Base-by-base conservation (phyloP, 2,113 vertebrate species). In the Sinocyclocheilus anophthalmus region DNA sequence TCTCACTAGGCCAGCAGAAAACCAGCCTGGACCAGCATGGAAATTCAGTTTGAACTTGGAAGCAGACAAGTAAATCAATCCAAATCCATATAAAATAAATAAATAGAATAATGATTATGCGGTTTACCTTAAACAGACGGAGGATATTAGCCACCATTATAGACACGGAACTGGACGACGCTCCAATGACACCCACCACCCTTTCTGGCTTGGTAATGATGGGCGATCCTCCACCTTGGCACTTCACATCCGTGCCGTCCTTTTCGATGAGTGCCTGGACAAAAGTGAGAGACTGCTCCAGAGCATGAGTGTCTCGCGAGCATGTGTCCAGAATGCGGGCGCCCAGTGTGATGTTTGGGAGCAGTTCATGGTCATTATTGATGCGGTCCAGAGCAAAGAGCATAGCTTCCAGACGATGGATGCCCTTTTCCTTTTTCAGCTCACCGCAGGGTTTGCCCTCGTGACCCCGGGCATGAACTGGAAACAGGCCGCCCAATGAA, bases 61-160 rank as follows among this genome's bases (percentile, higher is more conserved):
- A 59, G 57, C 57, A 59, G 20, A 22, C 20, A 59, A 59, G 57
- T 59, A 59, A 59, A 59, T 59, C 72, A 39, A 30, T 88, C 20
- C 72, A 75, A 72, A 72, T 20, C 69, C 18, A 72, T 33, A 39
- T 2, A 22, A 75, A 24, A 75, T 75, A 75, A 72, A 72, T 11
- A 42, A 42, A 72, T 20, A n/a, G 4, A 39, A 55, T 33, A 55
- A 77, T 77, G 16, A 50, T 30, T 18, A 77, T 55, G n/a, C 14
- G 6, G 6, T 72, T 77, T 91, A 99, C 98, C 97, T 99, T 99
- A 88, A 99, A 99, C 86, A 99, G 96, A 72, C 98, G 96, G 7
- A 99, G 95, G 86, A 99, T 99, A 92, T 99, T 99, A 90, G 98
- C 98, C 94, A 99, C 98, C 98, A 99, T 99, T 92, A 99, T 99